Evolutionary conservation across 2,113 vertebrate genomes (phyloP), one percentile per base, ranked within the genome.

Genomic region (Hylia prasina): DNA sequence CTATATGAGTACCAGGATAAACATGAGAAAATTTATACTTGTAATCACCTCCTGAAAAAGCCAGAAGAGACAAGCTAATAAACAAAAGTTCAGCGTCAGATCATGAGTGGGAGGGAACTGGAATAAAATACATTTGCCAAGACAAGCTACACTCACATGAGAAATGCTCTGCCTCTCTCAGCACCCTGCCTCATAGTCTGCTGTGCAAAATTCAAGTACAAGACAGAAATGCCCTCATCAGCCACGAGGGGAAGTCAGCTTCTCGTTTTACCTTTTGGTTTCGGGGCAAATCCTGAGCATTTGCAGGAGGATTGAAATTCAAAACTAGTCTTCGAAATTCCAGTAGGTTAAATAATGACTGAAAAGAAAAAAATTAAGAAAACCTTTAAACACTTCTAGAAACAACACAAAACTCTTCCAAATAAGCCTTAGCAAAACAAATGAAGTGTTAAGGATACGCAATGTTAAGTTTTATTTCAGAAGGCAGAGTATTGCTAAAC

Each of bases 311-410:
- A n/a, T 96, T 99, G 96, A 99, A 99, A 98, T 99, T 98, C 90
- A 99, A 98, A 87, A 99, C 99, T 94, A 99, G 98, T 97, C 99
- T 99, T 98, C 99, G 99, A 97, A 99, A 99, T 97, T 99, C 99
- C 97, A 99, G 97, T 40, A 99, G 97, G 78, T 99, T 98, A 97
- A 99, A 99, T 91, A 99, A 97, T 50, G 98, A 99, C 98, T 99
- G 97, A 53, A 95, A 92, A 71, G 33, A 87, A 96, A 97, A 45
- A 87, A 92, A 83, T 17, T 27, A 82, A 65, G 23, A 60, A 60
- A 39, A 75, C 0, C 30, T 92, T 93, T 94, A 93, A 96, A 22
- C 79, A 76, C 6, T 83, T 89, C 72, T 20, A 25, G 48, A 95
- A 91, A 33, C 31, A 48, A 65, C 76, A 81, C 9, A 39, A 80